phyloP scores from a whole-genome alignment of 1,140 invertebrate genomes.

The Formica exsecta region DNA sequence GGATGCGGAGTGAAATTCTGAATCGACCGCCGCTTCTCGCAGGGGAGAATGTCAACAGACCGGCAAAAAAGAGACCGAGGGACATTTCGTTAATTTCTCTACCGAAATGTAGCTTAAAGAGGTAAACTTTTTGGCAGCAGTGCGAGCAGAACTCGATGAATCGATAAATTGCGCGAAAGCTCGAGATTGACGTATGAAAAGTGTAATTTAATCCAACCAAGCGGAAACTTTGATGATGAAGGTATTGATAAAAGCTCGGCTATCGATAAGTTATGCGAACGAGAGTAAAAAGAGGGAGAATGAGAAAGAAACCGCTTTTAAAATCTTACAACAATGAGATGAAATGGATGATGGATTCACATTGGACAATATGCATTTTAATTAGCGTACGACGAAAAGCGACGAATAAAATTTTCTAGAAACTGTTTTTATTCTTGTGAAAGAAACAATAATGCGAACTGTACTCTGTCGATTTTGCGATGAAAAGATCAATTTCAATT shows the following conservation, averaged over 20 bases:
- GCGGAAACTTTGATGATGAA: conserved; percentile 36
- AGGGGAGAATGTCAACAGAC: conserved; percentile 51
- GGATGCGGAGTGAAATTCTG: conserved; percentile 41
- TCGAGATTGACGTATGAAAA: conserved; percentile 61
- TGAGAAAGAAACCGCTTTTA: background rate
- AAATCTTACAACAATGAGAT: background rate
- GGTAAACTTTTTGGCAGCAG: conserved; percentile 43
- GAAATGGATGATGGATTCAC: background rate
- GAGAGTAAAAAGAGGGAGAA: background rate
- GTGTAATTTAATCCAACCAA: conserved; percentile 60
- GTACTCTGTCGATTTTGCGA: background rate
- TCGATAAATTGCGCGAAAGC: conserved; percentile 62
- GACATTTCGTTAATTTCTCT: conserved; percentile 64
- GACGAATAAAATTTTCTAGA: background rate
- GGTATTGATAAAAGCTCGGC: conserved; percentile 16
- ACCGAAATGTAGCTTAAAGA: too few relatives aligned
- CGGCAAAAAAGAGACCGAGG: conserved; percentile 18
- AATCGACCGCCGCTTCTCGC: conserved; percentile 24
- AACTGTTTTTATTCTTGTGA: background rate
- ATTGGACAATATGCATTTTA: background rate
- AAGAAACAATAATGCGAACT: background rate
- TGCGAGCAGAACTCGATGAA: background rate
- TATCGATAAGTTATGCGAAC: conserved; percentile 24
- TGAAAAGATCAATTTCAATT: background rate
- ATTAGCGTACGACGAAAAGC: background rate